Evolutionary conservation across 2,113 vertebrate species (phyloP), one percentile per base, ranked within the genome.

Genomic region (Hippocampus comes): DNA sequence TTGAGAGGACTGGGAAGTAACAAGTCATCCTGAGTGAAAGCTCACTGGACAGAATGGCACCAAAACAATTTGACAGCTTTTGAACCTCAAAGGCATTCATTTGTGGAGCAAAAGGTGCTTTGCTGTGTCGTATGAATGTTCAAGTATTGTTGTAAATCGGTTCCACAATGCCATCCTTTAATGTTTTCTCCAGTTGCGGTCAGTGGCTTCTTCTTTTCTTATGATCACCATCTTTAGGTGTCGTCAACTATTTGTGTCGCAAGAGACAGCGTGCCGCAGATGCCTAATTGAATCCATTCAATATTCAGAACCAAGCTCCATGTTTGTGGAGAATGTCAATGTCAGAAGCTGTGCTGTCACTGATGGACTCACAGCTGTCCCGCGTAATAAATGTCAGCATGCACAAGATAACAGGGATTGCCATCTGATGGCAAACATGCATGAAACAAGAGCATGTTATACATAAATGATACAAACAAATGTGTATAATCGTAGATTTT

Each of bases 241-340:
- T 60, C 25, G 17, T 61, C 15, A 27, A 49, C n/a, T 46, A 27
- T 66, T 66, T 66, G 64, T 48, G n/a, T 9, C 3, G 14, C 21
- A 11, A 42, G 14, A 25, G n/a, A 42, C 64, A 12, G 64, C 7
- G 23, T 18, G 27, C 67, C 68, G 48, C 80, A 76, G 79, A 75
- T 67, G 72, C 23, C 73, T 79, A 81, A 77, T 73, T 79, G 68
- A 76, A 81, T 75, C 53, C 78, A 78, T 83, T 88, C 66, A 84
- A 86, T 82, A 87, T 86, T 85, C 82, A 86, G 76, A 77, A 77
- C 75, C 67, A 43, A 71, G 78, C 77, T 69, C 57, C 43, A 67
- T 14, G 21, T 65, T 34, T 60, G 34, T 71, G 67, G 56, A 63
- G 64, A 78, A 85, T 66, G 38, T 84, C 74, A 75, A 73, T 76